A percentile compares a stretch with the other conserved stretches of the same genome.
Conservation (phyloP, 2,888 invertebrate genomes). For the Habroteleia sp. region DNA sequence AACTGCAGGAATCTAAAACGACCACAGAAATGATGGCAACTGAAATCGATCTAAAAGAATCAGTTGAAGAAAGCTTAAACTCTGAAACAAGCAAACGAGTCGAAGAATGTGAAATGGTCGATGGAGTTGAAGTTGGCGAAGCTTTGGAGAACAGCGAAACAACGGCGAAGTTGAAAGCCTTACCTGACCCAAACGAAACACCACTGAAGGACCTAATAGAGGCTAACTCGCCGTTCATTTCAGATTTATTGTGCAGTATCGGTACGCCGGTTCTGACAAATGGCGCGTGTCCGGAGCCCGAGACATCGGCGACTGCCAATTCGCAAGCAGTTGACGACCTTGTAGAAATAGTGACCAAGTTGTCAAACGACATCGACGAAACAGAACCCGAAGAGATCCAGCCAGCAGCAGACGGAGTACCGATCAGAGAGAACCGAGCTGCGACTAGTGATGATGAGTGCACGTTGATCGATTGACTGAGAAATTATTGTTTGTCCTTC, state of each 20-base stretch:
- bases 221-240: constrained; percentile 70
- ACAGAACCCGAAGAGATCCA: too few relatives aligned
- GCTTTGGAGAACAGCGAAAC: neutral
- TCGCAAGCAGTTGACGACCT: constrained; percentile 67
- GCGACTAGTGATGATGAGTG: constrained; percentile 39
- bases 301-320: neutral
- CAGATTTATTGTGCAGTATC: constrained; percentile 68
- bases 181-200: constrained; percentile 68
- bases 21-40: too few relatives aligned
- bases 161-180: constrained; percentile 14
- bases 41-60: too few relatives aligned
- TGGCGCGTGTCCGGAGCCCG: constrained; percentile 37
- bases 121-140: neutral
- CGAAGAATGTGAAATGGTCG: too few relatives aligned
- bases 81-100: too few relatives aligned
- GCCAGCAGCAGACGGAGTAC: too few relatives aligned
- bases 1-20: too few relatives aligned
- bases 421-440: too few relatives aligned
- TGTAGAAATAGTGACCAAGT: constrained; percentile 67
- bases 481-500: constrained; percentile 37
- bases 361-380: constrained; percentile 64
- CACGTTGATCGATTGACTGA: constrained; percentile 50
- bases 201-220: constrained; percentile 74
- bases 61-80: too few relatives aligned
- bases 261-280: constrained; percentile 55